Evolutionary conservation across 2,113 vertebrate species (phyloP).

Genomic region (Grallaria varia): DNA sequence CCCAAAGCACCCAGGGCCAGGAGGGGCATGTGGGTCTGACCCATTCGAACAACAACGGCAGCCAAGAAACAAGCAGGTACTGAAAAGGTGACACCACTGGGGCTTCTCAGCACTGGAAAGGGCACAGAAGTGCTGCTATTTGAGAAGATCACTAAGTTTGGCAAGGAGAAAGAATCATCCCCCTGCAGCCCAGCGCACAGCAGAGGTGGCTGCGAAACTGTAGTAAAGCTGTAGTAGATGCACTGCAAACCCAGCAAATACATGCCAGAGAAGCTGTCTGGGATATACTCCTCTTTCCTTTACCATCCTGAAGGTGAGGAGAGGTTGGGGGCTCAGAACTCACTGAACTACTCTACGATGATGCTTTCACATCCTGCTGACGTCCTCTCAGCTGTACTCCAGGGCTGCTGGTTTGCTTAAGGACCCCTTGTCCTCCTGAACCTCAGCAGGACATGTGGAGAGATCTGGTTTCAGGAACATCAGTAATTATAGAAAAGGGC

Average conservation of each 20-base stretch:
- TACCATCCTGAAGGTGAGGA: background rate
- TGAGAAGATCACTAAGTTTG: conserved; percentile 4
- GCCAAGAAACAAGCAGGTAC: conserved; percentile 11
- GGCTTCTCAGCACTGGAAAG: background rate
- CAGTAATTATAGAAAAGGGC: conserved; percentile 58
- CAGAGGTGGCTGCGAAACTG: background rate
- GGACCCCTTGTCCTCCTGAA: background rate
- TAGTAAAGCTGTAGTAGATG: background rate
- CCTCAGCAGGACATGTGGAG: background rate
- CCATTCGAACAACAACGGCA: background rate
- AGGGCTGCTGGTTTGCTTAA: background rate
- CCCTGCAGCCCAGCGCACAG: background rate
- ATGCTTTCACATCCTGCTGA: background rate
- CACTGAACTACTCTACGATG: background rate
- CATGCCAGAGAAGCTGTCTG: background rate
- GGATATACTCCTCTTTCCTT: background rate
- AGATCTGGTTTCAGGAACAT: conserved; percentile 54
- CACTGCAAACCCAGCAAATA: background rate
- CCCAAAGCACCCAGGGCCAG: background rate
- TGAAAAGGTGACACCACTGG: conserved; percentile 12
- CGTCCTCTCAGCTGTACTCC: background rate
- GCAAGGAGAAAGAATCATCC: background rate
- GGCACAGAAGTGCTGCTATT: background rate
- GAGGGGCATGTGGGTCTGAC: background rate
- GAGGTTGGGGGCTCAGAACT: background rate